phyloP scores from a whole-genome alignment of 1,140 invertebrate genomes.

The Batillaria attramentaria region DNA sequence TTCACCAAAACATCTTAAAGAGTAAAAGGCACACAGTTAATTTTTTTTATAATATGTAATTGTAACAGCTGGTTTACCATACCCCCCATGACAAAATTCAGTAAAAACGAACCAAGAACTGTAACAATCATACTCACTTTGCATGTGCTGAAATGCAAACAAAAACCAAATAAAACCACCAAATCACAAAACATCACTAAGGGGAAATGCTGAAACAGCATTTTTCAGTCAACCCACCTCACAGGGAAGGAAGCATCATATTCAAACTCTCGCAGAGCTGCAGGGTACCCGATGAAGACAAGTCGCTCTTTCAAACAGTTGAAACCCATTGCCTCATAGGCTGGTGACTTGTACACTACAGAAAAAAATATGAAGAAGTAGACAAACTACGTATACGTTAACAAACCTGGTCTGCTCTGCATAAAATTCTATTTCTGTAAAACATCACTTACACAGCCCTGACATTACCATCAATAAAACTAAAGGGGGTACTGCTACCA shows the following conservation, averaged over 20 bases:
- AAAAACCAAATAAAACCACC: not conserved
- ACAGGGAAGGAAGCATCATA: constrained; percentile 98
- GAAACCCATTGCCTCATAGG: constrained; percentile 90
- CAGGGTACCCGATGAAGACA: constrained; percentile 93
- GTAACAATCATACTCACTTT: not conserved
- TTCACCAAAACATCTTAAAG: no score
- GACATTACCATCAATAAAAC: not conserved
- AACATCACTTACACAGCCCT: not conserved
- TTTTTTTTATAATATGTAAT: not conserved
- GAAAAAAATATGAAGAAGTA: constrained; percentile 24
- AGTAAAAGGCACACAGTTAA: no score
- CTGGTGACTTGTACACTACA: constrained; percentile 68
- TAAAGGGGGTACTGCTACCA: not conserved
- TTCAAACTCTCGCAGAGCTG: constrained; percentile 92
- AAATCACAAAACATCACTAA: not conserved
- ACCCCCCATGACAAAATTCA: not conserved
- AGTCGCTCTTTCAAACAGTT: constrained; percentile 92
- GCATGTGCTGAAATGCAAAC: not conserved
- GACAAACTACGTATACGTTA: not conserved
- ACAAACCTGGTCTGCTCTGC: not conserved
- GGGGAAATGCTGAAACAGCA: not conserved
- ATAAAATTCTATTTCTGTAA: not conserved
- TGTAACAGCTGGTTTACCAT: not conserved
- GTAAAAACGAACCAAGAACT: not conserved
- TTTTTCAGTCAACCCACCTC: constrained; percentile 75